A percentile compares a stretch with the other conserved stretches of the same genome.
Conservation (phyloP, 1,140 invertebrate genomes). For the Ostrea denselamellosa region DNA sequence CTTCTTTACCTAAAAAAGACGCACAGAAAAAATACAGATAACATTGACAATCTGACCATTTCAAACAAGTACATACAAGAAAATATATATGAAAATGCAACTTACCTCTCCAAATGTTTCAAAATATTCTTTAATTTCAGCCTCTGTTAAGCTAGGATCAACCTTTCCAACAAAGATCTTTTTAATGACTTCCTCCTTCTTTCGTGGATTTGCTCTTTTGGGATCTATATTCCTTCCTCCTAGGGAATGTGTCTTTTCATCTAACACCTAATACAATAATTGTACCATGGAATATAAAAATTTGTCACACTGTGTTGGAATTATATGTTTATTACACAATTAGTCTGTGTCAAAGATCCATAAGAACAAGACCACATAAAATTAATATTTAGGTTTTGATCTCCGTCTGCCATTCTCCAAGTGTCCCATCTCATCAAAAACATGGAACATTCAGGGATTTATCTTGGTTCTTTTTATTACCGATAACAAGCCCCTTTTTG, state of each 20-base stretch:
- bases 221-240: constrained; percentile 74
- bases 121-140: constrained; percentile 74
- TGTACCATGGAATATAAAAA: too few species aligned
- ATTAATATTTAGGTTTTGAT: too few species aligned
- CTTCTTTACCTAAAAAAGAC: constrained; percentile 88
- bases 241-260: constrained; percentile 71
- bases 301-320: too few species aligned
- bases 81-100: neutral
- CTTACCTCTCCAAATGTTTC: constrained; percentile 73
- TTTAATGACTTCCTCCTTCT: constrained; percentile 61
- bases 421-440: too few species aligned
- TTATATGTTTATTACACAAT: too few species aligned
- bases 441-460: too few species aligned
- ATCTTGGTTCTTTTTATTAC: too few species aligned
- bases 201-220: constrained; percentile 73
- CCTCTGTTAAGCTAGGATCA: constrained; percentile 60
- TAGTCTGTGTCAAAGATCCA: too few species aligned
- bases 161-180: constrained; percentile 75
- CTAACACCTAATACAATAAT: constrained; percentile 69
- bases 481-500: neutral
- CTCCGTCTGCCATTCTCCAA: too few species aligned
- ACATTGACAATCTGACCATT: neutral
- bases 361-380: too few species aligned
- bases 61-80: neutral
- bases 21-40: neutral